These are phyloP conservation scores for Sminthurides aquaticus DNA, from an alignment of 2,888 invertebrate genomes.

Conservation along the genomic window DNA sequence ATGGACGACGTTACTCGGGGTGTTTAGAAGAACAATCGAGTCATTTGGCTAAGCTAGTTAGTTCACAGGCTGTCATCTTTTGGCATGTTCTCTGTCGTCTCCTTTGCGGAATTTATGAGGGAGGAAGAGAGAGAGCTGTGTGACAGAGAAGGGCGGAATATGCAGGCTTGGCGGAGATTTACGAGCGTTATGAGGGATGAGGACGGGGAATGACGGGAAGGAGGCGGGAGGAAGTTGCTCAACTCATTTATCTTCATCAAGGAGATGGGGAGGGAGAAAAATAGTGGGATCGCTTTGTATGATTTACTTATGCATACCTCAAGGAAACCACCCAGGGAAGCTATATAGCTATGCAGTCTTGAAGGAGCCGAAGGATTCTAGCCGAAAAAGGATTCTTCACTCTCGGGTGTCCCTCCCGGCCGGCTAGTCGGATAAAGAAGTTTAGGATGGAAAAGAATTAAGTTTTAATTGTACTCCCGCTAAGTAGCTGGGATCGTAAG, in stretches of 20 bases:
- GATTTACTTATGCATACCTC: too few species aligned
- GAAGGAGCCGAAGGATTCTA: too few species aligned
- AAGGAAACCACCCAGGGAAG: too few species aligned
- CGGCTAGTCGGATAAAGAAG: too few species aligned
- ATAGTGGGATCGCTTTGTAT: conserved; percentile 16
- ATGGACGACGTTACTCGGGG: neutral
- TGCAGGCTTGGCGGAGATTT: neutral
- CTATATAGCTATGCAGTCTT: too few species aligned
- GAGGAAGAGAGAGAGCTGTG: too few species aligned
- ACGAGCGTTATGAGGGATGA: neutral
- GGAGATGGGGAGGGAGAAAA: conserved; percentile 9
- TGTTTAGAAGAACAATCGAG: neutral
- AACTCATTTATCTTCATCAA: conserved; percentile 25
- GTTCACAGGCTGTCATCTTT: neutral
- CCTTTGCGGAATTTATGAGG: neutral
- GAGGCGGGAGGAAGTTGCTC: conserved; percentile 19
- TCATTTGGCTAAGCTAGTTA: neutral
- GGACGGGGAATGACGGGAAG: conserved; percentile 1
- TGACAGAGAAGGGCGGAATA: conserved; percentile 1
- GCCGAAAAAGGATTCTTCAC: too few species aligned
- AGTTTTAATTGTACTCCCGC: too few species aligned
- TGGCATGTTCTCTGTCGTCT: neutral
- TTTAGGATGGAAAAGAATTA: too few species aligned
- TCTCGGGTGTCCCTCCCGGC: too few species aligned
- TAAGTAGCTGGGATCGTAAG: too few species aligned